These are phyloP conservation scores for Sialia sialis DNA, from an alignment of 2,113 vertebrate species.

Conservation along the genomic window DNA sequence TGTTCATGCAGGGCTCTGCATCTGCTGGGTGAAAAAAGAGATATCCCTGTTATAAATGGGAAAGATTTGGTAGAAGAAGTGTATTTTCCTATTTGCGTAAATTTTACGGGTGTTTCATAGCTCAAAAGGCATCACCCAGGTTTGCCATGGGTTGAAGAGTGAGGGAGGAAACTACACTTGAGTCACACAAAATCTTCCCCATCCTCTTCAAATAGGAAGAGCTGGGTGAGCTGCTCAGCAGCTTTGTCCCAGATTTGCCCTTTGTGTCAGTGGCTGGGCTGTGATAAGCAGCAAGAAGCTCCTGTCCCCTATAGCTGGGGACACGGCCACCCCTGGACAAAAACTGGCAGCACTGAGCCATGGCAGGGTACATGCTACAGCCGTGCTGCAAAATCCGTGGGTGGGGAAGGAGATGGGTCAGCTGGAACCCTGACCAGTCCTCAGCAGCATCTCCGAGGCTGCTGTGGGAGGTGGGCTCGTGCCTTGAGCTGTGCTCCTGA, in stretches of 20 bases:
- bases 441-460: neutral
- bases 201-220: neutral
- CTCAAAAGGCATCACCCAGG: neutral
- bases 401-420: neutral
- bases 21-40: neutral
- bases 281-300: neutral
- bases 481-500: neutral
- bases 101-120: neutral
- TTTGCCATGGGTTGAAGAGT: neutral
- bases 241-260: neutral
- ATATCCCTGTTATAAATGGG: neutral
- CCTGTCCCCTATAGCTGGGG: neutral
- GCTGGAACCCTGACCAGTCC: neutral
- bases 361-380: neutral
- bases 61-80: neutral
- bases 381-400: neutral
- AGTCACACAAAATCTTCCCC: neutral
- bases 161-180: neutral
- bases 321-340: neutral
- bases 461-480: fast-evolving
- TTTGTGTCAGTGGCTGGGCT: neutral
- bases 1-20: neutral
- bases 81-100: neutral
- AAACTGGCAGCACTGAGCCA: neutral
- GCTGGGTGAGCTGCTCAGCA: neutral